phyloP scores from a whole-genome alignment of 2,888 invertebrate genomes.

The Timema cristinae region DNA sequence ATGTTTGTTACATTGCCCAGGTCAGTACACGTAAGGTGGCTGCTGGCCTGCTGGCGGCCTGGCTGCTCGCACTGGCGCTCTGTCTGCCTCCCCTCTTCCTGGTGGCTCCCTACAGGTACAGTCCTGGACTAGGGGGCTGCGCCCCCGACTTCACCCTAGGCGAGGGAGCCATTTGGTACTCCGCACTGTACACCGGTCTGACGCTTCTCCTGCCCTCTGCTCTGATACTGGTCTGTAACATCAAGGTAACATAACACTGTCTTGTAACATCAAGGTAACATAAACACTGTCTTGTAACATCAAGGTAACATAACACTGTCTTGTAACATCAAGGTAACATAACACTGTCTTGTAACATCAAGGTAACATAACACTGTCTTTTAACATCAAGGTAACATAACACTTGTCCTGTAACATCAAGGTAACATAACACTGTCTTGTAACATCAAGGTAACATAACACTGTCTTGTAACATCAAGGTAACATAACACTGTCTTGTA shows the following conservation, averaged over 20 bases:
- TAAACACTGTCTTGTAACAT: too few species aligned
- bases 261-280: neutral
- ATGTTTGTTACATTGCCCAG: too few species aligned
- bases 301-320: neutral
- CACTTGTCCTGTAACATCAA: too few species aligned
- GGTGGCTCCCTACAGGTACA: slow-evolving; percentile 54
- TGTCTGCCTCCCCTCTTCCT: slow-evolving; percentile 61
- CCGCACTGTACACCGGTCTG: slow-evolving; percentile 58
- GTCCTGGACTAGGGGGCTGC: slow-evolving; percentile 58
- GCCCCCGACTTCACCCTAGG: slow-evolving; percentile 64
- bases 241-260: slow-evolving; percentile 50
- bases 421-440: too few species aligned
- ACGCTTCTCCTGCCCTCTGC: slow-evolving; percentile 64
- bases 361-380: too few species aligned
- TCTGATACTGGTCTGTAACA: slow-evolving; percentile 66
- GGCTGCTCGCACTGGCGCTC: slow-evolving; percentile 60
- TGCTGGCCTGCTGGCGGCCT: slow-evolving; percentile 62
- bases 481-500: too few species aligned
- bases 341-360: too few species aligned
- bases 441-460: too few species aligned
- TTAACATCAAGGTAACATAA: too few species aligned
- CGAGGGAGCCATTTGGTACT: slow-evolving; percentile 59
- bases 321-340: too few species aligned
- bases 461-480: too few species aligned
- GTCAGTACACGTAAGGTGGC: slow-evolving; percentile 44